These are phyloP conservation scores for Argya squamiceps DNA, from an alignment of 2,797 vertebrate genomes.

Conservation along the genomic window DNA sequence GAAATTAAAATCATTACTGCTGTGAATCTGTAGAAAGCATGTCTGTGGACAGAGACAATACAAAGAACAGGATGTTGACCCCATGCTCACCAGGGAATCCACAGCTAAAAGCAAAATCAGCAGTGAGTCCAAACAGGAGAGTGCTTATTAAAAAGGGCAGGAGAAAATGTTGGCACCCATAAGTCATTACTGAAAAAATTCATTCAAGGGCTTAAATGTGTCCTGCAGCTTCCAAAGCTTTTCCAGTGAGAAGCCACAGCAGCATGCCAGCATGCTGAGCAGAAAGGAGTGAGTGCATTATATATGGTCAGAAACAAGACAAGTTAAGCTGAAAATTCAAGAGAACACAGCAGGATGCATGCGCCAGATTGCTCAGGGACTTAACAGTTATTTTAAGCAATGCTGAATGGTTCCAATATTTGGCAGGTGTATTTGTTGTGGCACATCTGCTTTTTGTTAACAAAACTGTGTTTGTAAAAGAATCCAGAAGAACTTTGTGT, in stretches of 20 bases:
- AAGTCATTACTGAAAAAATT: slow-evolving; percentile 5
- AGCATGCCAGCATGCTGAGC: background rate
- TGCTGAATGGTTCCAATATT: background rate
- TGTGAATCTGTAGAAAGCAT: background rate
- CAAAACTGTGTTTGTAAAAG: background rate
- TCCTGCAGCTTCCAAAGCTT: slow-evolving; percentile 23
- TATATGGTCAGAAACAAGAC: background rate
- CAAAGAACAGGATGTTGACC: background rate
- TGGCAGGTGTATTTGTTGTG: background rate
- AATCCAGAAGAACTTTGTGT: background rate
- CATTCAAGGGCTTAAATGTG: slow-evolving; percentile 15
- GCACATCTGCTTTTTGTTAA: background rate
- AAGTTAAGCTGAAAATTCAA: slow-evolving; percentile 24
- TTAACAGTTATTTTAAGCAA: slow-evolving; percentile 1
- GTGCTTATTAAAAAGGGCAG: slow-evolving; percentile 38
- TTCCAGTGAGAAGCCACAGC: slow-evolving; percentile 16
- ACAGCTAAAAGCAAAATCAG: slow-evolving; percentile 45
- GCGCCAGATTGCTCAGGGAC: background rate
- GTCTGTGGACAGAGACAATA: background rate
- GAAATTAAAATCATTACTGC: background rate
- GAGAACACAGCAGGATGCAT: background rate
- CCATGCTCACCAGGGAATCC: background rate
- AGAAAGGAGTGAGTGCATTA: background rate
- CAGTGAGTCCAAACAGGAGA: slow-evolving; percentile 5
- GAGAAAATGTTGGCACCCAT: background rate